These are phyloP conservation scores for Thamnophis elegans DNA, from an alignment of 2,797 vertebrate species.

Conservation along the genomic window DNA sequence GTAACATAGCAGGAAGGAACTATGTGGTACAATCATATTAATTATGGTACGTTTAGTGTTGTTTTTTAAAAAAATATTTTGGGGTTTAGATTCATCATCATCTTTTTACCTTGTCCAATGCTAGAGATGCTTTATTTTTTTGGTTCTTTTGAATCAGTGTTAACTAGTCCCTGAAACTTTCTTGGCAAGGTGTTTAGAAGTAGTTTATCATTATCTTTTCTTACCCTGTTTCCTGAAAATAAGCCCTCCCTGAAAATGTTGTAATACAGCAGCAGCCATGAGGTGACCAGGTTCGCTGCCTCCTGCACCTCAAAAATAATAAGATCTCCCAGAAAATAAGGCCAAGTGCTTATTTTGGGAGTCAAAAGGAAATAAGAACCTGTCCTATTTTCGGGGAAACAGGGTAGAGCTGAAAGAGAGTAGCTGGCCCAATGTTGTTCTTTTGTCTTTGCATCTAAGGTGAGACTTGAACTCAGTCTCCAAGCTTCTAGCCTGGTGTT, in stretches of 20 bases:
- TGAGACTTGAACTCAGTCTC: background rate
- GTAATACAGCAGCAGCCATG: no score
- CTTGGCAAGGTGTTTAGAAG: background rate
- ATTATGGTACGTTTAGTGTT: background rate
- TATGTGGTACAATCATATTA: background rate
- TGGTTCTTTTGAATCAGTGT: background rate
- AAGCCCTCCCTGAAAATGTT: no score
- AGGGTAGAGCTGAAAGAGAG: background rate
- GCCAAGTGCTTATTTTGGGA: no score
- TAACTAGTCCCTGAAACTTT: background rate
- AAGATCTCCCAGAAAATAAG: no score
- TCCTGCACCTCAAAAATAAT: no score
- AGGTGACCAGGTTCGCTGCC: no score
- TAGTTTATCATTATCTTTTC: background rate
- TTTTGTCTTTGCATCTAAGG: background rate
- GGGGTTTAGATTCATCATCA: background rate
- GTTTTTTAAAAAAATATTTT: background rate
- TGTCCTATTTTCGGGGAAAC: no score
- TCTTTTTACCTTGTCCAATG: background rate
- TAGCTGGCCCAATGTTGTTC: background rate
- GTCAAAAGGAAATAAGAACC: no score
- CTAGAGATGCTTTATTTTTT: background rate
- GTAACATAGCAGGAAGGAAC: background rate
- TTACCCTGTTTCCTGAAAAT: background rate
- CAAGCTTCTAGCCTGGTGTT: background rate